Evolutionary conservation across 1,140 invertebrate species (phyloP).

Genomic region (Lerema accius): DNA sequence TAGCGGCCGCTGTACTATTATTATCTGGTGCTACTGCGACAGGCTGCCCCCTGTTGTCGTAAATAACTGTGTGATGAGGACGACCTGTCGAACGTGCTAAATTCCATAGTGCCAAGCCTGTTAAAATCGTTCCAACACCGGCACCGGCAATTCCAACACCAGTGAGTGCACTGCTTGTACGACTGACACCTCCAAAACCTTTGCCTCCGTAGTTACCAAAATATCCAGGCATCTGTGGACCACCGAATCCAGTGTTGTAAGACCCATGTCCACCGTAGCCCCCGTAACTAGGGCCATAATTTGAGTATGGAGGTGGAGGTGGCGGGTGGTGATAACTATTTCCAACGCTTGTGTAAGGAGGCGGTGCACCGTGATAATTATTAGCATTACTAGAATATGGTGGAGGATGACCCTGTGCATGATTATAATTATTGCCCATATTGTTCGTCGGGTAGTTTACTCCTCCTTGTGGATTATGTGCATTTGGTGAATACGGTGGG

Average conservation of each 20-base stretch:
- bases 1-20: constrained; percentile 51
- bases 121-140: constrained; percentile 75
- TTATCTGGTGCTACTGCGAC: constrained; percentile 70
- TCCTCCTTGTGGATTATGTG: constrained; percentile 32
- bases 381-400: constrained; percentile 51
- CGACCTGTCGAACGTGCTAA: constrained; percentile 74
- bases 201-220: constrained; percentile 63
- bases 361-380: constrained; percentile 49
- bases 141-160: constrained; percentile 74
- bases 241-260: constrained; percentile 42
- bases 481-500: constrained; percentile 45
- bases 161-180: constrained; percentile 60
- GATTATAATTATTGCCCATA: constrained; percentile 43
- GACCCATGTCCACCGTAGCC: constrained; percentile 28
- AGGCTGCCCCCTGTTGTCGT: constrained; percentile 72
- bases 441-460: constrained; percentile 38
- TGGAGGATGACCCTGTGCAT: constrained; percentile 48
- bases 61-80: constrained; percentile 72
- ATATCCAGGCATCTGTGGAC: constrained; percentile 66
- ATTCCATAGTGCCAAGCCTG: constrained; percentile 80
- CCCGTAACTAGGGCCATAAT: too few relatives aligned
- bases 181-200: constrained; percentile 64
- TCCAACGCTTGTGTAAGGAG: constrained; percentile 55
- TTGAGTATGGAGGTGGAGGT: constrained; percentile 62
- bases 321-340: constrained; percentile 61